Evolutionary conservation across 2,797 vertebrate genomes (phyloP).

Genomic region (Aphelocoma californica): DNA sequence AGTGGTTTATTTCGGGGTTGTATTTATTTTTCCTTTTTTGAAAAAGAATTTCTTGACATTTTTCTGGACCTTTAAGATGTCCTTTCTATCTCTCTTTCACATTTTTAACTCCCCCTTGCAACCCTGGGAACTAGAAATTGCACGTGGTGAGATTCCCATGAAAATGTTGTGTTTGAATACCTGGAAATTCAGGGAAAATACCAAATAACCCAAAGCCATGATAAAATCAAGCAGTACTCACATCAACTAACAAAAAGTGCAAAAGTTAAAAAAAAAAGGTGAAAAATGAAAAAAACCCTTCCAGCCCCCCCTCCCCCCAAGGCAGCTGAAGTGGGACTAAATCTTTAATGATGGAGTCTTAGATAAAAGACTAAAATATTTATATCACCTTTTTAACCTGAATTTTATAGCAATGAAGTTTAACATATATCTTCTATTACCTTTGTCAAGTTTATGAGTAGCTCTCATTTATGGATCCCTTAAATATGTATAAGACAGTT

Average conservation of each 20-base stretch:
- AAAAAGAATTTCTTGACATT: fast-evolving
- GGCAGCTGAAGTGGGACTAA: slow-evolving; percentile 8
- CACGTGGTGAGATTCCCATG: not conserved
- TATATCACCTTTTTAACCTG: slow-evolving; percentile 68
- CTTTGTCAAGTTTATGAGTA: slow-evolving; percentile 55
- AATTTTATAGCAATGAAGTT: slow-evolving; percentile 64
- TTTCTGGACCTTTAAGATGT: not conserved
- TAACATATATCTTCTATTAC: slow-evolving; percentile 62
- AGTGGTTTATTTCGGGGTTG: not conserved
- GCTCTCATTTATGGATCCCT: slow-evolving; percentile 49
- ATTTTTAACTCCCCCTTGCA: not conserved
- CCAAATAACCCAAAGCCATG: not conserved
- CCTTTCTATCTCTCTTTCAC: not conserved
- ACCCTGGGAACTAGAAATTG: not conserved
- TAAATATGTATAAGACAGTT: slow-evolving; percentile 66
- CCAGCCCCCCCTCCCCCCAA: not conserved
- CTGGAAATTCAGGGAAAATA: not conserved
- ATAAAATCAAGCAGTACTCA: not conserved
- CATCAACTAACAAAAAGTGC: not conserved
- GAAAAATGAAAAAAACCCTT: not conserved
- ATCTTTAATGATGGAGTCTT: slow-evolving; percentile 57
- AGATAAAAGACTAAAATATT: slow-evolving; percentile 68
- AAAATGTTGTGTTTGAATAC: not conserved
- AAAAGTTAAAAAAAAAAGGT: not conserved
- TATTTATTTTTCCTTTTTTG: not conserved